Evolutionary conservation across 1,140 invertebrate genomes (phyloP).

Genomic region (Cyphomyrmex costatus): DNA sequence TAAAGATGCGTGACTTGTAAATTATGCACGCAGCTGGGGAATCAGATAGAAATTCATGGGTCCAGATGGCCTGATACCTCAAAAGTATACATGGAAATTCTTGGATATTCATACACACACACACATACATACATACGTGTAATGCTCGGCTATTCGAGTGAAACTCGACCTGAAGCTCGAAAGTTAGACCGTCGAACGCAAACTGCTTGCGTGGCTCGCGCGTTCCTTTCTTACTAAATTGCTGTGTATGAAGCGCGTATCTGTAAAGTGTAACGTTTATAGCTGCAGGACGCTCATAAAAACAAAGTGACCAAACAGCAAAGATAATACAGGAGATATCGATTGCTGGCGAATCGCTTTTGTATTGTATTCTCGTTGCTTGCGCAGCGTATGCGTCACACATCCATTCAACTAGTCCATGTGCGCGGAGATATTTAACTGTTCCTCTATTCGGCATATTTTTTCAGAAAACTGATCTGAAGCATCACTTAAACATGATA

Average conservation of each 20-base stretch:
- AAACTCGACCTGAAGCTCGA: slow-evolving; percentile 41
- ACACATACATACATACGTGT: too few relatives aligned
- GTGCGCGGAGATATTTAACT: neutral
- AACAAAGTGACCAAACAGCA: slow-evolving; percentile 10
- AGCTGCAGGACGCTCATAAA: slow-evolving; percentile 18
- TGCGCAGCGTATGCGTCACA: slow-evolving; percentile 10
- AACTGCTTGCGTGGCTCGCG: slow-evolving; percentile 39
- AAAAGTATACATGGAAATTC: slow-evolving; percentile 51
- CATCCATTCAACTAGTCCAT: neutral
- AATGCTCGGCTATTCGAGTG: neutral
- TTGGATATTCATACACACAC: neutral
- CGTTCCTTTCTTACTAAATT: slow-evolving; percentile 34
- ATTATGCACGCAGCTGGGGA: slow-evolving; percentile 27
- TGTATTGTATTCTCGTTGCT: neutral
- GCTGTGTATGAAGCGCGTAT: slow-evolving; percentile 27
- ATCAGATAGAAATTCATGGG: slow-evolving; percentile 50
- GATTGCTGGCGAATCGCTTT: neutral
- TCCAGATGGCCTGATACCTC: slow-evolving; percentile 56
- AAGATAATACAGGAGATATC: slow-evolving; percentile 35
- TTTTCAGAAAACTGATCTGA: neutral
- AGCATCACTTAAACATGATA: neutral
- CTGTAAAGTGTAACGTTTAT: slow-evolving; percentile 51
- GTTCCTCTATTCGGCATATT: neutral
- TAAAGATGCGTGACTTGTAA: slow-evolving; percentile 21
- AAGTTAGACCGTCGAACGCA: slow-evolving; percentile 24